Base-by-base conservation (phyloP, 2,797 vertebrate genomes). In the Lophura swinhoii region DNA sequence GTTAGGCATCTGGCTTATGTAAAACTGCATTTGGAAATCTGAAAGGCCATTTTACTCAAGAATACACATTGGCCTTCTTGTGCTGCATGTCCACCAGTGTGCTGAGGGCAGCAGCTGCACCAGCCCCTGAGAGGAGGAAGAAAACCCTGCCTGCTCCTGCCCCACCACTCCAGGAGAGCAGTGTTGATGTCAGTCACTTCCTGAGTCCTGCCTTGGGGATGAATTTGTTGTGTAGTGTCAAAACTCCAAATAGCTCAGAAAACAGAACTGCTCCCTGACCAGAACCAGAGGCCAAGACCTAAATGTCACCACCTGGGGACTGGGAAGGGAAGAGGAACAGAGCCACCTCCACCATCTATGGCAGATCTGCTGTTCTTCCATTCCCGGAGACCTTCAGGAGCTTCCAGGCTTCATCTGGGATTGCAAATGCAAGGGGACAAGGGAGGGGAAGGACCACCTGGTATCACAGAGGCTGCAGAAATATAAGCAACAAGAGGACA, bases 141-240 rank as follows among this genome's bases (percentile, higher is more conserved):
- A 78, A 82, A 64, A 26, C 10, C 14, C 59, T 48, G 28, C 51
- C 43, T 39, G 44, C 56, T 90, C 26, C 22, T 23, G 77, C 9
- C 8, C 8, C 20, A 49, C 21, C 21, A 46, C 29, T 48, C 28
- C 41, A 56, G 28, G 23, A 78, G 79, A 68, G 41, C 8, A 53
- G 66, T 0, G 0, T 16, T 23, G 43, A 3, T 44, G 8, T 39
- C 20, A 48, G 35, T 28, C 53, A 64, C 41, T n/a, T 92, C 75
- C 77, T 48, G 35, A 66, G 3, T 23, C 16, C 58, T 64, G 20
- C 15, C 35, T 23, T 71, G 20, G 15, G 22, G 13, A 5, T 41
- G 24, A 79, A 21, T 70, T 84, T 82, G 56, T 39, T 76, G 14
- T 4, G 6, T 28, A 9, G 75, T 87, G 10, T 58, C 10, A 80